Evolutionary conservation across 2,113 vertebrate species (phyloP).

Genomic region (Nothobranchius furzeri): DNA sequence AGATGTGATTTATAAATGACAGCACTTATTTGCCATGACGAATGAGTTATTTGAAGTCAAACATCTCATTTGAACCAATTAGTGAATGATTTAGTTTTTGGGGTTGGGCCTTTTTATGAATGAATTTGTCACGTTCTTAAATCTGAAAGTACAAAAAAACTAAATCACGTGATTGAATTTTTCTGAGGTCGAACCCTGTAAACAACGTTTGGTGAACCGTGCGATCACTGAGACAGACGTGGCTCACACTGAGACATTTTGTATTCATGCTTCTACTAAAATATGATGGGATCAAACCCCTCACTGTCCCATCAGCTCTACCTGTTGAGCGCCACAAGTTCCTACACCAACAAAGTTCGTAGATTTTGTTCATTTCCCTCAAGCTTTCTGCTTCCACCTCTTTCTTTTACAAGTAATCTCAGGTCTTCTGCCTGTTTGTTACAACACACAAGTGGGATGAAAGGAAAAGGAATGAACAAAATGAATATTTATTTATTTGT

Average conservation of each 20-base stretch:
- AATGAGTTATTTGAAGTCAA: neutral
- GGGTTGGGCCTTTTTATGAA: neutral
- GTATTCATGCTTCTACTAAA: slow-evolving; percentile 25
- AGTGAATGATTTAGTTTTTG: neutral
- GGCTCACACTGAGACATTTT: slow-evolving; percentile 43
- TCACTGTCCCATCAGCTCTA: no score
- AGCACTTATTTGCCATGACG: neutral
- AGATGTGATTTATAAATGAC: no score
- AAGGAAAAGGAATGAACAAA: slow-evolving; percentile 65
- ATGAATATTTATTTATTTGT: slow-evolving; percentile 71
- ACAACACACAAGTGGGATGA: slow-evolving; percentile 68
- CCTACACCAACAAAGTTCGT: slow-evolving; percentile 54
- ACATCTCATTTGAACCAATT: slow-evolving; percentile 5
- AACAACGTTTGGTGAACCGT: slow-evolving; percentile 44
- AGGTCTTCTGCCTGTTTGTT: slow-evolving; percentile 53
- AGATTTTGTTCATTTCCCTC: slow-evolving; percentile 24
- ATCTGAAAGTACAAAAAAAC: neutral
- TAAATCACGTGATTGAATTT: slow-evolving; percentile 6
- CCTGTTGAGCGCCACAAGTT: slow-evolving; percentile 17
- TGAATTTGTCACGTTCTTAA: slow-evolving; percentile 8
- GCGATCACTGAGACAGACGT: slow-evolving; percentile 43
- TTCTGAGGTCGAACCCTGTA: slow-evolving; percentile 17
- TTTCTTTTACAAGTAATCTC: slow-evolving; percentile 14
- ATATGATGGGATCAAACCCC: neutral
- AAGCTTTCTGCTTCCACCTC: slow-evolving; percentile 16